A percentile compares a stretch with the other conserved stretches of the same genome.
These are phyloP conservation scores for Volucella inflata DNA, from an alignment of 2,888 invertebrate genomes.

Conservation along the genomic window DNA sequence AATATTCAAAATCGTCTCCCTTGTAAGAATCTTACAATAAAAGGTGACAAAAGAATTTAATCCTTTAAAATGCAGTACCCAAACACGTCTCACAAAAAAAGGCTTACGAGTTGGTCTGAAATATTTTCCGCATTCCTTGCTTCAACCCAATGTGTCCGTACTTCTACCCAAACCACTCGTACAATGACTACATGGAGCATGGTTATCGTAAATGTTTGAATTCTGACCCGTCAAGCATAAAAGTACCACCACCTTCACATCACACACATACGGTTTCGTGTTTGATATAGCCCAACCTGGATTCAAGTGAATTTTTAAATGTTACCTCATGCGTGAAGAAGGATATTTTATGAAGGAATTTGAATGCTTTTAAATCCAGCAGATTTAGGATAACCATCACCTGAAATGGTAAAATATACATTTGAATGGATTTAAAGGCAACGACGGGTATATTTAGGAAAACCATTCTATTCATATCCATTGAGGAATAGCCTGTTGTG, in stretches of 20 bases:
- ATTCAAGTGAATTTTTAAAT: slow-evolving; percentile 26
- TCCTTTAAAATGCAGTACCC: too few relatives aligned
- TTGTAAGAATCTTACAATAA: too few relatives aligned
- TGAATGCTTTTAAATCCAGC: slow-evolving; percentile 25
- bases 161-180: too few relatives aligned
- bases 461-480: too few relatives aligned
- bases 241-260: slow-evolving; percentile 1
- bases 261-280: background rate
- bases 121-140: background rate
- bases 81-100: too few relatives aligned
- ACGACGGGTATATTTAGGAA: too few relatives aligned
- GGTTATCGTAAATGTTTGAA: background rate
- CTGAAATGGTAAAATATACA: background rate
- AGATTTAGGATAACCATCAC: slow-evolving; percentile 1
- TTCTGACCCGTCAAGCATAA: slow-evolving; percentile 8
- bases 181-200: too few relatives aligned
- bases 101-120: too few relatives aligned
- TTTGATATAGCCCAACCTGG: slow-evolving; percentile 2
- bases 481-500: too few relatives aligned
- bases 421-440: slow-evolving; percentile 1
- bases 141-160: too few relatives aligned
- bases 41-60: too few relatives aligned
- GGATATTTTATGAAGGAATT: slow-evolving; percentile 28
- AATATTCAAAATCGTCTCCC: too few relatives aligned
- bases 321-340: slow-evolving; percentile 29